Conservation (phyloP, 2,113 vertebrate species). For the Scalopus aquaticus region DNA sequence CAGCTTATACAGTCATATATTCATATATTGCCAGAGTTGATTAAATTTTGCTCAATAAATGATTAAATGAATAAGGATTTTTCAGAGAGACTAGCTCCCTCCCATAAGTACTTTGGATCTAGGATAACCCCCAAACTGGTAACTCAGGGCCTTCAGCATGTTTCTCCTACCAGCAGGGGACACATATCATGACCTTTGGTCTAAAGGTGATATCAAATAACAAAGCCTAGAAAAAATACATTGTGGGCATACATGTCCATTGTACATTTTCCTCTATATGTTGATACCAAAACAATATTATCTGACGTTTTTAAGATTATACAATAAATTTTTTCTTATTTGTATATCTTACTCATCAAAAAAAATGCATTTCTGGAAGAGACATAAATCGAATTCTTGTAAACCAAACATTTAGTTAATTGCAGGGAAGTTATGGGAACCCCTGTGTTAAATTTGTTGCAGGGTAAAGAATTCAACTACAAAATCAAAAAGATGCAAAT, state of each 20-base stretch:
- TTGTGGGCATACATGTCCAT: background rate
- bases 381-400: background rate
- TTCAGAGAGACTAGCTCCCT: background rate
- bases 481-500: background rate
- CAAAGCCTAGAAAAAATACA: background rate
- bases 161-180: background rate
- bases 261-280: background rate
- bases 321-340: background rate
- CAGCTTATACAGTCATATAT: background rate
- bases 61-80: background rate
- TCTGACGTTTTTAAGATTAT: background rate
- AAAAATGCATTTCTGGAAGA: constrained; percentile 9
- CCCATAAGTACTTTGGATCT: background rate
- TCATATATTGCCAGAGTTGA: background rate
- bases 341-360: background rate
- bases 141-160: background rate
- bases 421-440: background rate
- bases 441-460: background rate
- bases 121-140: background rate
- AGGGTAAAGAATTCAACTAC: background rate
- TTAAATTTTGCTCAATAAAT: background rate
- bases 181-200: background rate
- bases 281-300: constrained; percentile 15
- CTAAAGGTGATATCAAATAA: background rate
- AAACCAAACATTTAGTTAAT: background rate